These are phyloP conservation scores for Ranitomeya imitator DNA, from an alignment of 2,113 vertebrate genomes.

Conservation along the genomic window DNA sequence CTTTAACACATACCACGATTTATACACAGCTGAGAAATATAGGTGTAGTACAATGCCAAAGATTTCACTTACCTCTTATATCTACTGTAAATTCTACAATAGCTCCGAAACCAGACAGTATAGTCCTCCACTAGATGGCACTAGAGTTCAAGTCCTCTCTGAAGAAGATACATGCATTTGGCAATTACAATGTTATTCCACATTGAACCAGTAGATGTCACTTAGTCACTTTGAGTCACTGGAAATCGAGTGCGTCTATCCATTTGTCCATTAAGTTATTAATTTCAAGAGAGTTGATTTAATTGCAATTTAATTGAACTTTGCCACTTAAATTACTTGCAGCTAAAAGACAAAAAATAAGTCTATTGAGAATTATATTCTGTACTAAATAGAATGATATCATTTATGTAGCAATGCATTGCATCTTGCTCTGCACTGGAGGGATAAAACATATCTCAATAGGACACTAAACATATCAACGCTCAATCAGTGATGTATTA, in stretches of 20 bases:
- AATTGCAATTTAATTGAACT: neutral
- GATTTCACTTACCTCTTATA: too few species aligned
- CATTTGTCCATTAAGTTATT: neutral
- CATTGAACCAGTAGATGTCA: conserved; percentile 2
- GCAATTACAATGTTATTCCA: neutral
- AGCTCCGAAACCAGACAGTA: too few species aligned
- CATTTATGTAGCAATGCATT: neutral
- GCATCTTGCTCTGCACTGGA: neutral
- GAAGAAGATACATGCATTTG: too few species aligned
- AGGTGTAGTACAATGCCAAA: too few species aligned
- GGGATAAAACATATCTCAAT: neutral
- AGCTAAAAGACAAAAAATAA: neutral
- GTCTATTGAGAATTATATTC: neutral
- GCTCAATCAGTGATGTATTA: neutral
- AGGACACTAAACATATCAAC: neutral
- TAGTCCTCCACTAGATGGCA: too few species aligned
- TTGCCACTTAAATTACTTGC: neutral
- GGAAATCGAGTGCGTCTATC: neutral
- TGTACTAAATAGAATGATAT: neutral
- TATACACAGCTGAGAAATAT: too few species aligned
- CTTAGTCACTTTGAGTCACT: neutral
- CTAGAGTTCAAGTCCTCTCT: too few species aligned
- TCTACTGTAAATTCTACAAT: too few species aligned
- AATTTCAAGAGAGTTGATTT: neutral
- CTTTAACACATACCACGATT: too few species aligned